Conservation (phyloP, 2,797 vertebrate genomes). For the Pelodytes ibericus region DNA sequence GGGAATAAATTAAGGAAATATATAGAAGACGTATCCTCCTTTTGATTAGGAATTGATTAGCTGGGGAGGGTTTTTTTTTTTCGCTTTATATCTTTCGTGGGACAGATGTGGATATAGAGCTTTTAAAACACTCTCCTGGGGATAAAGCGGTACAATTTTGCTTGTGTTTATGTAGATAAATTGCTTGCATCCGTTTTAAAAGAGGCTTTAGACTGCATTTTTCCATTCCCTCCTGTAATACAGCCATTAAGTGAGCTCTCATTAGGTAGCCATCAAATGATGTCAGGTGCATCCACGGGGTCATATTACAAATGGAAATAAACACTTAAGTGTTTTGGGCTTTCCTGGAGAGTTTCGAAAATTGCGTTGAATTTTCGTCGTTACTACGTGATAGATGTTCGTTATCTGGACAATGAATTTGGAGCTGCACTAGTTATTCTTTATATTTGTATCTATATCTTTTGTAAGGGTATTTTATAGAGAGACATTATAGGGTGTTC, state of each 20-base stretch:
- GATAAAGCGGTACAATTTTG: slow-evolving; percentile 11
- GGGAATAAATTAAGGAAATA: slow-evolving; percentile 41
- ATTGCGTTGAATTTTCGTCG: slow-evolving; percentile 11
- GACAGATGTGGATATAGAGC: slow-evolving; percentile 17
- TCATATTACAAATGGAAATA: slow-evolving; percentile 4
- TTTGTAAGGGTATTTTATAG: too few species aligned
- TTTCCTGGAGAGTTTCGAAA: slow-evolving; percentile 19
- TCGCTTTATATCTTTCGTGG: background rate
- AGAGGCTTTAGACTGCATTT: slow-evolving; percentile 18
- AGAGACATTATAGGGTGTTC: too few species aligned
- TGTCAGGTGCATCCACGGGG: slow-evolving; percentile 20
- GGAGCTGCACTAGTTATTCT: too few species aligned
- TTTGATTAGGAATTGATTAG: slow-evolving; percentile 24
- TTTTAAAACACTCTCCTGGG: slow-evolving; percentile 23
- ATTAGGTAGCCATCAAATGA: slow-evolving; percentile 32
- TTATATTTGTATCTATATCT: too few species aligned
- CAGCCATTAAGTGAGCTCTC: slow-evolving; percentile 40
- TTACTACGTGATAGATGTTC: too few species aligned
- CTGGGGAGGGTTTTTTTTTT: slow-evolving; percentile 11
- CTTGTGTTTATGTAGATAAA: slow-evolving; percentile 44
- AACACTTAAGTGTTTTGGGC: slow-evolving; percentile 16
- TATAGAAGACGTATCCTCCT: background rate
- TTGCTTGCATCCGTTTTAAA: slow-evolving; percentile 27
- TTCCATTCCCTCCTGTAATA: slow-evolving; percentile 22
- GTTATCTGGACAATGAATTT: too few species aligned